These are phyloP conservation scores for Brachyptera risi DNA, from an alignment of 2,888 invertebrate genomes.

Conservation along the genomic window DNA sequence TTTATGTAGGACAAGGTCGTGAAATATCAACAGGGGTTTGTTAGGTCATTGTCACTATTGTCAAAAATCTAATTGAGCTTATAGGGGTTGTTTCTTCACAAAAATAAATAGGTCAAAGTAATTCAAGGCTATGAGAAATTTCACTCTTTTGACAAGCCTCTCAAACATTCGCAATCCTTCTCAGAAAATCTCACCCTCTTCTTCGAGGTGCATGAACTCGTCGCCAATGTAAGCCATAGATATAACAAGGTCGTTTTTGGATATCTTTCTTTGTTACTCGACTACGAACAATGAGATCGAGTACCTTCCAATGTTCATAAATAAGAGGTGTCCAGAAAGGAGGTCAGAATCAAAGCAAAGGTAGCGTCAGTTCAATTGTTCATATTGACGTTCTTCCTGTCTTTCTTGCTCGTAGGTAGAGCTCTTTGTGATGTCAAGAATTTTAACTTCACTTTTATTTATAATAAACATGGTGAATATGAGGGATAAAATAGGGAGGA, in stretches of 20 bases:
- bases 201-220: not conserved
- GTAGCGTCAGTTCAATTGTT: not conserved
- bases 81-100: not conserved
- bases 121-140: slow-evolving; percentile 14
- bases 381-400: not conserved
- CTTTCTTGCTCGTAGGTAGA: not conserved
- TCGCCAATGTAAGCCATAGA: too few species aligned
- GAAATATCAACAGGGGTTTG: slow-evolving; percentile 6
- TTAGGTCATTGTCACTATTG: not conserved
- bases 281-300: not conserved
- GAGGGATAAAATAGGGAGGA: too few species aligned
- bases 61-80: not conserved
- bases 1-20: slow-evolving; percentile 10
- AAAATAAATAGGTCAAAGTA: slow-evolving; percentile 19
- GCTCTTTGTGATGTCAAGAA: not conserved
- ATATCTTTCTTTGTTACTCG: not conserved
- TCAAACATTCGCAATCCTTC: slow-evolving; percentile 3
- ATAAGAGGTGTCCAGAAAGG: not conserved
- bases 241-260: not conserved
- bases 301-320: not conserved
- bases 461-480: not conserved
- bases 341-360: not conserved
- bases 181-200: slow-evolving; percentile 2
- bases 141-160: not conserved
- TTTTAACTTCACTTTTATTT: not conserved